Evolutionary conservation across 2,797 vertebrate species (phyloP), one percentile per base, ranked within the genome.

Genomic region (Xenentodon cancila): DNA sequence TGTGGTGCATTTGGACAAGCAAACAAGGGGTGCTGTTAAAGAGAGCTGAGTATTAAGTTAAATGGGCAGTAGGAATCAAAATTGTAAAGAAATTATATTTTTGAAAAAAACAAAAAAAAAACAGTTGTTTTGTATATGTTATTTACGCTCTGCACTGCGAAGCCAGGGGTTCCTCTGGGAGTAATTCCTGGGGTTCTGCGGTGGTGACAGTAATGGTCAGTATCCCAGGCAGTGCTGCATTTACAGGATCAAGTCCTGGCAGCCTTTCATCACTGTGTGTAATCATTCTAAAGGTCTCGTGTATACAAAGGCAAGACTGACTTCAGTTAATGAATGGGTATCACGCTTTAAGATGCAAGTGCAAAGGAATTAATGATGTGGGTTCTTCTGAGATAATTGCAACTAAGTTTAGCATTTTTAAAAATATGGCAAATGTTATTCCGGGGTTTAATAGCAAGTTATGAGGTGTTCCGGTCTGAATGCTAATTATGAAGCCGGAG

Each of bases 181-280:
- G 57, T 75, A 63, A 73, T 61, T 75, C 64, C 77, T 16, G 18
- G 68, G 65, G 62, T 77, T 60, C 19, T 50, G 67, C 67, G 73
- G 65, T 71, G 66, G 71, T 68, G 74, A 71, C 74, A 69, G 71
- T 60, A 58, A 21, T 56, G 67, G 73, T 61, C 51, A 67, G 63
- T 48, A 52, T 72, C 76, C 76, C 71, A 59, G 76, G 74, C 76
- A 53, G 80, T 59, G 69, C 71, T 84, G 65, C 77, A 82, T 81
- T 77, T 66, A 77, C 69, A 73, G 55, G 21, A 52, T 30, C 34
- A 12, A 51, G 59, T 57, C 60, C 47, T 71, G 67, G 49, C 66
- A 18, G 53, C 66, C 79, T 81, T 81, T 86, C 68, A 70, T 83
- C 82, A 71, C 1, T 59, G 51, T 62, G 60, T 63, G 56, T 19